phyloP scores from a whole-genome alignment of 1,140 invertebrate species.

The Drosophila bifasciata region DNA sequence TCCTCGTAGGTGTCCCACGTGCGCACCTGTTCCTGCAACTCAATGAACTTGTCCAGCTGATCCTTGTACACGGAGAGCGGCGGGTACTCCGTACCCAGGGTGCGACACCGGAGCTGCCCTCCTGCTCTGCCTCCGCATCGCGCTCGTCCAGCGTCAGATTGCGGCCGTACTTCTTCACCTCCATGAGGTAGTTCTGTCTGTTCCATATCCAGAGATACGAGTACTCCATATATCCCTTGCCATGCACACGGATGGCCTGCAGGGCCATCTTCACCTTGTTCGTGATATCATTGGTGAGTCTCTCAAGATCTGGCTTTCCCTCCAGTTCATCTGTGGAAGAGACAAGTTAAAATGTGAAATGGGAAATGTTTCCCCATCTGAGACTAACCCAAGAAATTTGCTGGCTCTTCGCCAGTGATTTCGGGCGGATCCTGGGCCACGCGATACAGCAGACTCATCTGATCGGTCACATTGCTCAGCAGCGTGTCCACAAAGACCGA shows the following conservation, averaged over 20 bases:
- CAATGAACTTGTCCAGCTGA: slow-evolving; percentile 72
- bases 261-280: slow-evolving; percentile 56
- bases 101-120: slow-evolving; percentile 56
- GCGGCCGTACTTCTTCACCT: slow-evolving; percentile 88
- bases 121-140: slow-evolving; percentile 57
- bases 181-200: slow-evolving; percentile 86
- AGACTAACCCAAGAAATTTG: slow-evolving; percentile 43
- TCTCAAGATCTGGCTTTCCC: slow-evolving; percentile 50
- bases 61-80: slow-evolving; percentile 66
- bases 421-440: slow-evolving; percentile 60
- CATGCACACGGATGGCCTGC: slow-evolving; percentile 54
- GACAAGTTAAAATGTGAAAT: background rate
- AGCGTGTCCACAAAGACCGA: slow-evolving; percentile 86
- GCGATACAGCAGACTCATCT: slow-evolving; percentile 73
- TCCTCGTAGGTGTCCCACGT: slow-evolving; percentile 60
- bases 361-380: background rate
- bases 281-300: slow-evolving; percentile 57
- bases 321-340: slow-evolving; percentile 46
- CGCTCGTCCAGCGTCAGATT: slow-evolving; percentile 86
- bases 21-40: slow-evolving; percentile 52
- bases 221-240: slow-evolving; percentile 73
- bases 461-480: slow-evolving; percentile 87
- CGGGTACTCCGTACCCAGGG: slow-evolving; percentile 51
- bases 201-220: slow-evolving; percentile 89
- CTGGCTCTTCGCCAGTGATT: slow-evolving; percentile 11